phyloP scores from a whole-genome alignment of 1,140 invertebrate species.

The Drosophila pachea region DNA sequence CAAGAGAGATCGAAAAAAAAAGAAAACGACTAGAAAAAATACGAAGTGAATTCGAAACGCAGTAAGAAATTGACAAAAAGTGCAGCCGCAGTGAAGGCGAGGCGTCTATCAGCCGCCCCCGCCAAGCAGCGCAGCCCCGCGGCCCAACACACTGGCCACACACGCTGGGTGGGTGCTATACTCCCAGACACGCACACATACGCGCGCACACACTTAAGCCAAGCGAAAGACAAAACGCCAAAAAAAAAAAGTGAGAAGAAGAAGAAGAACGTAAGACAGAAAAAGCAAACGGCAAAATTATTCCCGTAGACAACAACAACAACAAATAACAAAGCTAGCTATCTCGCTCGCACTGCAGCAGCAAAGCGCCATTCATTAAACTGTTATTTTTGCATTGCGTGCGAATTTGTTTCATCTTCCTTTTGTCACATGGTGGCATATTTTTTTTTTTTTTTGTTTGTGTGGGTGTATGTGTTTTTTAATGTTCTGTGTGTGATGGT shows the following conservation, averaged over 20 bases:
- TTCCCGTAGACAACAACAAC: slow-evolving; percentile 12
- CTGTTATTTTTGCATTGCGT: neutral
- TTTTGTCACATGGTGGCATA: too few relatives aligned
- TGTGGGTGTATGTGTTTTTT: slow-evolving; percentile 1
- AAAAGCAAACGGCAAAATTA: neutral
- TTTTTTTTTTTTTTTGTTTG: slow-evolving; percentile 7
- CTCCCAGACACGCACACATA: slow-evolving; percentile 31
- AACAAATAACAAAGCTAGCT: slow-evolving; percentile 31
- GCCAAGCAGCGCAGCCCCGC: neutral
- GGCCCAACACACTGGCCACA: slow-evolving; percentile 8
- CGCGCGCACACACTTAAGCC: neutral
- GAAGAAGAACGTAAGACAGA: too few relatives aligned
- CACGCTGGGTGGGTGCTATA: slow-evolving; percentile 30
- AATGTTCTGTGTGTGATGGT: neutral
- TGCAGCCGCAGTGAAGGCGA: slow-evolving; percentile 58
- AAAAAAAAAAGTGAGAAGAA: slow-evolving; percentile 1
- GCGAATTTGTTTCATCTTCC: neutral
- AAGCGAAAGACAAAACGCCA: slow-evolving; percentile 10
- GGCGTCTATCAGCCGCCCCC: slow-evolving; percentile 52
- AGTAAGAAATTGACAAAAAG: slow-evolving; percentile 52
- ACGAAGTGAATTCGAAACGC: slow-evolving; percentile 30
- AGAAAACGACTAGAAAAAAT: slow-evolving; percentile 9
- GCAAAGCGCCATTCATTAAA: too few relatives aligned
- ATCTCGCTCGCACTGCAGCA: neutral
- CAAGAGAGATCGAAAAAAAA: slow-evolving; percentile 4